Base-by-base conservation (phyloP, 1,140 invertebrate genomes). In the Laodelphax striatellus region DNA sequence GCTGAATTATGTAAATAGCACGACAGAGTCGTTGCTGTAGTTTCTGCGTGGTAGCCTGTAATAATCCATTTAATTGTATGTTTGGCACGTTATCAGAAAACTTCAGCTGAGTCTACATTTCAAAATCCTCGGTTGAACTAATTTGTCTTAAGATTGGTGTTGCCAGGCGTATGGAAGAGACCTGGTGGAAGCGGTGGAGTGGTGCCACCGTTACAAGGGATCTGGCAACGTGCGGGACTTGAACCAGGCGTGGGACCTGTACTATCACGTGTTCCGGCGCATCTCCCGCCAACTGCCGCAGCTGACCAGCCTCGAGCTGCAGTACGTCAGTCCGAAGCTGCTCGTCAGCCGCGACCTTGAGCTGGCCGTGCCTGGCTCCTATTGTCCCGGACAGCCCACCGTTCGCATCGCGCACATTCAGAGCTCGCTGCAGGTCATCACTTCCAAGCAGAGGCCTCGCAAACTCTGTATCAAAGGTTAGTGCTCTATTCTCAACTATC, bases 171-270 rank as follows among this genome's bases (percentile, higher is more conserved):
- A 99, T 71, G 94, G 93, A 5, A 78, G 90, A 55, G 97, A 99
- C 72, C 75, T 99, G 54, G 85, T 82, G 62, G 94, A 98, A 69
- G 96, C 97, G 0, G 83, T 90, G 65, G 91, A 97, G 67, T 97
- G 92, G 88, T 98, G 96, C 71, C 84, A 84, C 71, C 80, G 86
- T 63, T 97, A 88, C 68, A 89, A 92, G 73, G 79, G 85, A 60
- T 89, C 88, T 0, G 82, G 84, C 3, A 92, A 95, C 66, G 83
- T 90, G 0, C 82, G 92, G 57, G 94, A 98, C 68, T 75, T 99
- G 21, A 97, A 95, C 69, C 90, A 95, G 71, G 97, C 97, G 13
- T 99, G 97, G 97, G 97, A 99, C 71, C 75, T 98, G 0, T 99
- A 99, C 72, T 99, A 98, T 74, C 91, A 97, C 68, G 94, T 99